Conservation (phyloP, 2,888 invertebrate genomes). For the Alloplasta piceator region DNA sequence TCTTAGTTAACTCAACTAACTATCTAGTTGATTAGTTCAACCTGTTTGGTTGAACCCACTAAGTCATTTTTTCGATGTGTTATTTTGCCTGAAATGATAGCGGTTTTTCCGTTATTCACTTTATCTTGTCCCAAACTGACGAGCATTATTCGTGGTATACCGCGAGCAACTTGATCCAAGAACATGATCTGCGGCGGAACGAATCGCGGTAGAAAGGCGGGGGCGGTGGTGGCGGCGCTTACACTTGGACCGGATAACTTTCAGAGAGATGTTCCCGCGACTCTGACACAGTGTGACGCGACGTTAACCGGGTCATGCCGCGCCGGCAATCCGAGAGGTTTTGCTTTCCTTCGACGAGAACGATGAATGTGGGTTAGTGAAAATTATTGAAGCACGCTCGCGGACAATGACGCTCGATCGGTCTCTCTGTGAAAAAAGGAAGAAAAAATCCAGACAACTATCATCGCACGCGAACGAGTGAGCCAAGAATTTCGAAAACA, state of each 20-base stretch:
- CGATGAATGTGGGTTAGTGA: constrained; percentile 82
- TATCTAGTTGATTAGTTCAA: too few species aligned
- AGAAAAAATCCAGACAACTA: neutral
- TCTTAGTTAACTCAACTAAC: too few species aligned
- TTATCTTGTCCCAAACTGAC: neutral
- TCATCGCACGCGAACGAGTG: neutral
- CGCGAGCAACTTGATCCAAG: too few species aligned
- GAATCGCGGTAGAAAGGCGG: too few species aligned
- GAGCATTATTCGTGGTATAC: neutral
- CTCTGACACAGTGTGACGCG: constrained; percentile 45
- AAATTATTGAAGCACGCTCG: constrained; percentile 78
- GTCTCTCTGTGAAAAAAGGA: constrained; percentile 24
- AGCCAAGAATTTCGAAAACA: neutral
- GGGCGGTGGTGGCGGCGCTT: too few species aligned
- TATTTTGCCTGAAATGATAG: too few species aligned
- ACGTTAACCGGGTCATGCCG: constrained; percentile 78
- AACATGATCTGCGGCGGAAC: too few species aligned
- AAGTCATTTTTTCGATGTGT: too few species aligned
- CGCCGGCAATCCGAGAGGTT: constrained; percentile 76
- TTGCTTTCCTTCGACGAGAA: constrained; percentile 79
- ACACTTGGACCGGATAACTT: neutral
- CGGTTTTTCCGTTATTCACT: neutral
- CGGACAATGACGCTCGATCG: constrained; percentile 71
- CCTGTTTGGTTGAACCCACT: too few species aligned
- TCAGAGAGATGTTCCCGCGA: constrained; percentile 11